These are phyloP conservation scores for cat (Felis catus) DNA, from an alignment of 2,113 vertebrate genomes.

Conservation along the genomic window DNA sequence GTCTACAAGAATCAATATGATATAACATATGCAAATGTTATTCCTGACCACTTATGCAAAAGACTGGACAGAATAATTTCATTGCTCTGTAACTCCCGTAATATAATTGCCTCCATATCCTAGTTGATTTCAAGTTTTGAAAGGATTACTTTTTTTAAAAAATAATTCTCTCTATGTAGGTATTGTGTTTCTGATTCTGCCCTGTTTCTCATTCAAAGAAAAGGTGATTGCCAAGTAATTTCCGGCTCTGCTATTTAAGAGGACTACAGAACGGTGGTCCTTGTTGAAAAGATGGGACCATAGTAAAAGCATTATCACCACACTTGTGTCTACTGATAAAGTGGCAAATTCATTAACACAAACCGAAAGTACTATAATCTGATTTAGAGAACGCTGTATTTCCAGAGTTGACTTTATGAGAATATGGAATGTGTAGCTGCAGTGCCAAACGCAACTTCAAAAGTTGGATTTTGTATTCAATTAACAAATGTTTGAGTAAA, in stretches of 20 bases:
- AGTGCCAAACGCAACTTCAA: not conserved
- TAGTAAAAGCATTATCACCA: not conserved
- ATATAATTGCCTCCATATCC: not conserved
- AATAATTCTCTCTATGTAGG: not conserved
- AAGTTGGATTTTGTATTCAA: not conserved
- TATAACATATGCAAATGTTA: slow-evolving; percentile 46
- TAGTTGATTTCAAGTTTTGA: slow-evolving; percentile 33
- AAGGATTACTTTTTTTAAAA: not conserved
- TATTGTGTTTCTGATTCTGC: not conserved
- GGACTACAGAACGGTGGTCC: not conserved
- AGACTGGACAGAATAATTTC: not conserved
- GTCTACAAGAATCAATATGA: slow-evolving; percentile 32
- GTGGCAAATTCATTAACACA: not conserved
- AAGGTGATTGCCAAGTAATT: not conserved
- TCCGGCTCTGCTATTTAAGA: not conserved
- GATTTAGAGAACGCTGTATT: slow-evolving; percentile 27
- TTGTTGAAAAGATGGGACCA: not conserved
- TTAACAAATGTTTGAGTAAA: not conserved
- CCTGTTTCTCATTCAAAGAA: not conserved
- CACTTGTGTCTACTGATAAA: not conserved
- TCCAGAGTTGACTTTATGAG: not conserved
- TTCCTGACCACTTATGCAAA: slow-evolving; percentile 51
- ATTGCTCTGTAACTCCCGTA: not conserved
- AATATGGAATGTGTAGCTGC: not conserved
- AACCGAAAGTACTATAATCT: not conserved